Base-by-base conservation (phyloP, 2,113 vertebrate species). In the Carettochelys insculpta region DNA sequence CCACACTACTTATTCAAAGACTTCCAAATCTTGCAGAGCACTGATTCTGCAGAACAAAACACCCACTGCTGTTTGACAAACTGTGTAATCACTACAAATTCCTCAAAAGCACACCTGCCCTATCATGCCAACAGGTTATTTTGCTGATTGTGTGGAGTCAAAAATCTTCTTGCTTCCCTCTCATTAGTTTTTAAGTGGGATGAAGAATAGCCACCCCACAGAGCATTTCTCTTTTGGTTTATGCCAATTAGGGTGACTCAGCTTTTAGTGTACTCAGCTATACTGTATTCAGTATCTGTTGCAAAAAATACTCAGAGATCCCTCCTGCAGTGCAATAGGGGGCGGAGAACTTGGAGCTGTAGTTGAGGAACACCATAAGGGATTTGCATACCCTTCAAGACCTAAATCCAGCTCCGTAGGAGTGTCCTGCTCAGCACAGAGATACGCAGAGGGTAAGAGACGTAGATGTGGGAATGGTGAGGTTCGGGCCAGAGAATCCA, bases 11-110 rank as follows among this genome's bases (percentile, higher is more conserved):
- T 92, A 51, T 68, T 84, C 84, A 94, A 90, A 96, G 87, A 85
- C 73, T 77, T 78, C 65, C 41, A 92, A 87, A 95, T 84, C 51
- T 88, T 68, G n/a, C 5, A 65, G 31, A 86, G 41, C 58, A 92
- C 61, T 61, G 92, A 91, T 82, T 94, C 76, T 92, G 50, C 71
- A 86, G 87, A 96, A 95, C 43, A 90, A 73, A 92, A 87, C 65
- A 82, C 47, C 80, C 43, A 85, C 34, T 73, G 80, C 83, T 90
- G 19, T 90, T 88, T 95, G 89, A 96, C 75, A 92, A 88, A 43
- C 53, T 89, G 51, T 79, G 65, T 79, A 87, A 95, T 88, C n/a
- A 83, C 34, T 65, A 50, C 84, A 77, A 86, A 54, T 77, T 76
- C 76, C 82, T 87, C 56, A 88, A 86, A 85, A 56, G 79, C 73